phyloP scores from a whole-genome alignment of 1,140 invertebrate genomes.

The Sogatella furcifera region DNA sequence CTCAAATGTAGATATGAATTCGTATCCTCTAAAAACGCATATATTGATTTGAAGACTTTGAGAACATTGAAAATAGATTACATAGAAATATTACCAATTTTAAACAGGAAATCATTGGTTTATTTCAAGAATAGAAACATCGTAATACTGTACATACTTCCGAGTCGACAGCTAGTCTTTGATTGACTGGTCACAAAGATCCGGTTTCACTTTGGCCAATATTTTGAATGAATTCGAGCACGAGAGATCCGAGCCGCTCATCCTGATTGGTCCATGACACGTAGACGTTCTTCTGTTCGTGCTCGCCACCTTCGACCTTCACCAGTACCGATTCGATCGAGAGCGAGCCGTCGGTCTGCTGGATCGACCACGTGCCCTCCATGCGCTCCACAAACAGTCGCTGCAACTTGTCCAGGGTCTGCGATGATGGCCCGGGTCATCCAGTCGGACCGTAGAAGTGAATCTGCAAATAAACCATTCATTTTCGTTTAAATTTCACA shows the following conservation, averaged over 20 bases:
- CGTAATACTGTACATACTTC: too few species aligned
- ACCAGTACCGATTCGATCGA: constrained; percentile 80
- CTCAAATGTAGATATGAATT: too few species aligned
- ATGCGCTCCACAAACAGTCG: constrained; percentile 61
- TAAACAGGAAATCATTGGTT: too few species aligned
- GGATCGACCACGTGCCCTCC: constrained; percentile 57
- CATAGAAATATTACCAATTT: too few species aligned
- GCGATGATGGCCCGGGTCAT: constrained; percentile 63
- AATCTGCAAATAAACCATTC: constrained; percentile 47
- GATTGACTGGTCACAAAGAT: not conserved
- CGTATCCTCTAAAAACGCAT: too few species aligned
- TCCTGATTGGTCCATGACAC: constrained; percentile 96
- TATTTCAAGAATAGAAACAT: too few species aligned
- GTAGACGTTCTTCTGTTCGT: constrained; percentile 76
- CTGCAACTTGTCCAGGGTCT: constrained; percentile 70
- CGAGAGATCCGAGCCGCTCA: constrained; percentile 84
- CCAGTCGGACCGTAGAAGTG: constrained; percentile 76
- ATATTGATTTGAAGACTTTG: too few species aligned
- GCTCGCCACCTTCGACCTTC: constrained; percentile 66
- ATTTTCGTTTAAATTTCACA: too few species aligned
- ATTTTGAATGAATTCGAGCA: constrained; percentile 64
- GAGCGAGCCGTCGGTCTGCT: constrained; percentile 71
- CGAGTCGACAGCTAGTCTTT: too few species aligned
- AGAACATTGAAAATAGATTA: too few species aligned
- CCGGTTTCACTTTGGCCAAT: constrained; percentile 36